Evolutionary conservation across 1,140 invertebrate species (phyloP).

Genomic region (Drosophila biarmipes): DNA sequence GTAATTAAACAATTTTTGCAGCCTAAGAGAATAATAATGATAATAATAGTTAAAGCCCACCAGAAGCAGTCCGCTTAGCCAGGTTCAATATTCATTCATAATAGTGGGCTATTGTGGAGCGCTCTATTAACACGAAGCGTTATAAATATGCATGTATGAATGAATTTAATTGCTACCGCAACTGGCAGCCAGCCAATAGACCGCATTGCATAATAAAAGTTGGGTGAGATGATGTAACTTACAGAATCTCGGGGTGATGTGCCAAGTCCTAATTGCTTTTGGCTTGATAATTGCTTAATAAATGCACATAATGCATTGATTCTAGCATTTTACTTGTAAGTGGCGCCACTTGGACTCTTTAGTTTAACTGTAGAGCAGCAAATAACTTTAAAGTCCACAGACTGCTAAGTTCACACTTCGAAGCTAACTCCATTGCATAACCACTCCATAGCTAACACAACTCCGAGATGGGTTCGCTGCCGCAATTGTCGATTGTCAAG

Average conservation of each 20-base stretch:
- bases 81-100: conserved; percentile 13
- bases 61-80: background rate
- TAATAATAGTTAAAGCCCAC: background rate
- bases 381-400: too few species aligned
- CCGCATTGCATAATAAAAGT: conserved; percentile 17
- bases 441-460: background rate
- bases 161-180: conserved; percentile 10
- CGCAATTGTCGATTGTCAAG: conserved; percentile 87
- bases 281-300: background rate
- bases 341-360: too few species aligned
- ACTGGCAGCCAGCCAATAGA: background rate
- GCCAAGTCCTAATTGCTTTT: background rate
- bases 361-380: too few species aligned
- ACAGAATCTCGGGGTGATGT: conserved; percentile 1
- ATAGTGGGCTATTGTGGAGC: conserved; percentile 2
- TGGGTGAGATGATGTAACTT: conserved; percentile 15
- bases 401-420: too few species aligned
- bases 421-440: too few species aligned
- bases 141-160: conserved; percentile 35
- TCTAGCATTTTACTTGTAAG: background rate
- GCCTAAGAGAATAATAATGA: background rate
- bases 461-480: conserved; percentile 87
- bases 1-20: background rate
- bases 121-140: conserved; percentile 7
- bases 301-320: too few species aligned